phyloP scores from a whole-genome alignment of 2,113 vertebrate genomes.

The Aldabrachelys gigantea region DNA sequence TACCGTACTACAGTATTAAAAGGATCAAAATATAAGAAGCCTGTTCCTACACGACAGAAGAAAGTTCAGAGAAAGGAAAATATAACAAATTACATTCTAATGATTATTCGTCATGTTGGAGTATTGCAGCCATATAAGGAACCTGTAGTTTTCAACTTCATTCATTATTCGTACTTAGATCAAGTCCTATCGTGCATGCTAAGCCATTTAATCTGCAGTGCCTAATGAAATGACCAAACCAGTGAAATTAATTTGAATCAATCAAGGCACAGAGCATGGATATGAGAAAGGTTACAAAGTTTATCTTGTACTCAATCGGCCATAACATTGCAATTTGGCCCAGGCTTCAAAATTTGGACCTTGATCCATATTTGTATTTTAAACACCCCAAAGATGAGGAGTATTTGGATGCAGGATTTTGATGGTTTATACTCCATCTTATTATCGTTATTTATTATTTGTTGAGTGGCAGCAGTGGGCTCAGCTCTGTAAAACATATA shows the following conservation, averaged over 20 bases:
- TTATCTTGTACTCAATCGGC: not conserved
- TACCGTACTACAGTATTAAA: not conserved
- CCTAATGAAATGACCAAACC: not conserved
- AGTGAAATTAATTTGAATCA: not conserved
- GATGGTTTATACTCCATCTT: no score
- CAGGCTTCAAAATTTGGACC: not conserved
- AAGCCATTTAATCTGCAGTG: not conserved
- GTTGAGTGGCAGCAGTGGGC: not conserved
- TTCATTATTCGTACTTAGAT: not conserved
- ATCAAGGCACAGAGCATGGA: not conserved
- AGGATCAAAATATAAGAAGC: not conserved
- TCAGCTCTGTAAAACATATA: not conserved
- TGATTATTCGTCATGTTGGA: not conserved
- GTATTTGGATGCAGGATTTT: not conserved
- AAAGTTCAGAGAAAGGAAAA: not conserved
- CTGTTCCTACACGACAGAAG: conserved; percentile 42
- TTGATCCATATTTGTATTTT: not conserved
- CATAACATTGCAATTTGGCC: not conserved
- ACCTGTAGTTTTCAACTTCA: not conserved
- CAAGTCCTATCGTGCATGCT: not conserved
- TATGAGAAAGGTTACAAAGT: not conserved
- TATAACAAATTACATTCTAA: not conserved
- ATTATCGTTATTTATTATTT: not conserved
- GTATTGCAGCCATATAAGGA: not conserved
- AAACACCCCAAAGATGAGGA: not conserved